Evolutionary conservation across 1,140 invertebrate species (phyloP), one percentile per base, ranked within the genome.

Genomic region (Pseudachorutes palmiensis): DNA sequence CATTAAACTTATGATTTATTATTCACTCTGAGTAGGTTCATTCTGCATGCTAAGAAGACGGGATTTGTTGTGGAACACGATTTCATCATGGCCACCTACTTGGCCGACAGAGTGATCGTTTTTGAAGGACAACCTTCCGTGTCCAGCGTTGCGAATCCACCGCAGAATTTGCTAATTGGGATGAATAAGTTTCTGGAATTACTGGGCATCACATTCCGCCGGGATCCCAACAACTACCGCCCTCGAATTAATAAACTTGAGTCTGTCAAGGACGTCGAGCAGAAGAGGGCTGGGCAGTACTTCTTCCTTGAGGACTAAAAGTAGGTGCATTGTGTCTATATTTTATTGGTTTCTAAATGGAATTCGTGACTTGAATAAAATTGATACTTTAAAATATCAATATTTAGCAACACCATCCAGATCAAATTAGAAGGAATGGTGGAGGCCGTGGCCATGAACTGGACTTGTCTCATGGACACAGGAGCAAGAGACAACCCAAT

Each of bases 1-100:
- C 60, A 65, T 22, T 30, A 32, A 26, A 60, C 51, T 55, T 55
- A 19, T 5, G 26, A 69, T 64, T 60, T 60, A 22, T 73, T 70
- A 69, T 66, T 70, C 74, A 3, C 79, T 80, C 64, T n/a, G n/a
- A n/a, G n/a, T 76, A 97, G 95, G 73, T 99, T 97, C 78, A 97
- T 99, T 79, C 82, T 99, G 45, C 97, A 99, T 77, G 93, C 97
- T 0, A 99, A 99, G 82, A 97, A 98, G 78, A 99, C 97, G 30
- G 97, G 95, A 31, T 99, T 99, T 80, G 89, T 99, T 31, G 97
- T 99, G 0, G 97, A 99, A 84, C 97, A 99, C 86, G 97, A 99
- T 85, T 99, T 99, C 76, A 99, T 99, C 64, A 99, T 99, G 97
- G 95, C 96, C 1, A 99, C 97, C 0, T 99, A 99, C 80, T 82